Conservation (phyloP, 2,113 vertebrate species). For the Gopherus evgoodei region DNA sequence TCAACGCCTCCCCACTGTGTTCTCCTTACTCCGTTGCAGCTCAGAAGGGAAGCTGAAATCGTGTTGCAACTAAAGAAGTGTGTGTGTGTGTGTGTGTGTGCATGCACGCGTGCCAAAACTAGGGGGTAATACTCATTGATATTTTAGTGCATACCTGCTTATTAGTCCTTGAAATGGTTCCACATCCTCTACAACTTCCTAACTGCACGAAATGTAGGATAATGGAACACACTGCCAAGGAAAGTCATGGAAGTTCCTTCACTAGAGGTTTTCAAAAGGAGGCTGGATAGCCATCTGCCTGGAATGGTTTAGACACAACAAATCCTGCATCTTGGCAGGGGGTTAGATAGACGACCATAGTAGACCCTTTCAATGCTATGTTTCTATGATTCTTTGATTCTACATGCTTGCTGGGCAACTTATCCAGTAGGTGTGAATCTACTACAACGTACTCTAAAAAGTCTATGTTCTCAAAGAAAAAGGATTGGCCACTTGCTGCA, state of each 20-base stretch:
- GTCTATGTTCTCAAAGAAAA: not conserved
- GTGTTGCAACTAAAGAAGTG: not conserved
- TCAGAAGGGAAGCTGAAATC: not conserved
- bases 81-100: not conserved
- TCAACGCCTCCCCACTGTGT: not conserved
- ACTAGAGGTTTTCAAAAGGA: not conserved
- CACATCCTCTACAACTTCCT: not conserved
- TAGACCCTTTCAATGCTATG: not conserved
- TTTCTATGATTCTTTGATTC: not conserved
- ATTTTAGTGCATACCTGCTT: accelerated
- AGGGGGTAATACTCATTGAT: accelerated
- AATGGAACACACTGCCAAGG: not conserved
- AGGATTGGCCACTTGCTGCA: not conserved
- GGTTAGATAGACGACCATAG: not conserved
- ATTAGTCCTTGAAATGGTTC: not conserved
- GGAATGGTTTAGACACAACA: not conserved
- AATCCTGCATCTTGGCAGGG: not conserved
- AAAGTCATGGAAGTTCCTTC: not conserved
- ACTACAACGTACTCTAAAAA: not conserved
- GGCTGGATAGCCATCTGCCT: not conserved
- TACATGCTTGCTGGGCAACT: not conserved
- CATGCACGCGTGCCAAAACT: not conserved
- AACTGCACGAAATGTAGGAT: not conserved
- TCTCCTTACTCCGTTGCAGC: not conserved
- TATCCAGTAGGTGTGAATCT: too few relatives aligned